These are phyloP conservation scores for Ichneumoninae sp. DNA, from an alignment of 2,888 invertebrate species.

Conservation along the genomic window DNA sequence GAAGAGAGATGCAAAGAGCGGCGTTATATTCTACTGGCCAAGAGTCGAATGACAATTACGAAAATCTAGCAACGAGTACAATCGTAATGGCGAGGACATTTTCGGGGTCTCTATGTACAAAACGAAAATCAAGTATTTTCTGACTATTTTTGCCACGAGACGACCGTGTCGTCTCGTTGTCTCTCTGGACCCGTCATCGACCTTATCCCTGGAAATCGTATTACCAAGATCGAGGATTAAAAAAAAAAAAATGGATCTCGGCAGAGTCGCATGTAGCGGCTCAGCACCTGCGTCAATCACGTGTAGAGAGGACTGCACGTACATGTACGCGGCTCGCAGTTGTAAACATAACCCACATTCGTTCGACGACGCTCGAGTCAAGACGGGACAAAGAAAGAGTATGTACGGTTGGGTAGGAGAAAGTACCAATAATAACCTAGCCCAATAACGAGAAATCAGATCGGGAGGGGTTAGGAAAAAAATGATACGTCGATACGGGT, in stretches of 20 bases:
- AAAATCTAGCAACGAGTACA: constrained; percentile 13
- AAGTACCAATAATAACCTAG: constrained; percentile 75
- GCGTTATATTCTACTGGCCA: constrained; percentile 3
- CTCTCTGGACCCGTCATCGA: too few species aligned
- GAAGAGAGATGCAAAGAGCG: constrained; percentile 1
- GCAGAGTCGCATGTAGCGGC: neutral
- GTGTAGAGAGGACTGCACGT: constrained; percentile 6
- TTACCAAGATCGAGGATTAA: neutral
- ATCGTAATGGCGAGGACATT: neutral
- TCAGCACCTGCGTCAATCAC: neutral
- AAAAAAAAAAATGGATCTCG: neutral
- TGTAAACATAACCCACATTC: constrained; percentile 80
- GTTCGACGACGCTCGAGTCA: constrained; percentile 52
- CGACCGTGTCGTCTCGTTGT: constrained; percentile 1
- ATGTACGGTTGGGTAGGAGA: neutral
- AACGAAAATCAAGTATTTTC: constrained; percentile 37
- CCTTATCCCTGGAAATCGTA: too few species aligned
- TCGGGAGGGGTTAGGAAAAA: constrained; percentile 50
- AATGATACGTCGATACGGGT: constrained; percentile 64
- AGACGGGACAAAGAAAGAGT: constrained; percentile 50
- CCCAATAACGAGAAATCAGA: constrained; percentile 73
- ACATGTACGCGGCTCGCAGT: constrained; percentile 44
- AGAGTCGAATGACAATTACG: constrained; percentile 23
- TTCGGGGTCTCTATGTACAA: constrained; percentile 8
- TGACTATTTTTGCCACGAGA: constrained; percentile 41